Evolutionary conservation across 2,888 invertebrate genomes (phyloP), one percentile per base, ranked within the genome.

Genomic region (Microdon myrmicae): DNA sequence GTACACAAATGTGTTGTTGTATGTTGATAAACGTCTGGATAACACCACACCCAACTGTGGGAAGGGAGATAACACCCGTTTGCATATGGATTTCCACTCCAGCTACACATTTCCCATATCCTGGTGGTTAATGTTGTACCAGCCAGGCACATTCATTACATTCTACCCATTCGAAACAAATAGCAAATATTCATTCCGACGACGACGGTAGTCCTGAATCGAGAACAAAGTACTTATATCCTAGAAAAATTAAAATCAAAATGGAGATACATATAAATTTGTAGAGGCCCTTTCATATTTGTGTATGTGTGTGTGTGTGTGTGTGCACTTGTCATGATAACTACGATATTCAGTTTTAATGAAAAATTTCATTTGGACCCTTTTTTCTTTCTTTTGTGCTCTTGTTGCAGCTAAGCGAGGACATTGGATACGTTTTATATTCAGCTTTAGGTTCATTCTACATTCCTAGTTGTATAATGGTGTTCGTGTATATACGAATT

Each of bases 401-500:
- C 71, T 72, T 73, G 74, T 85, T 86, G 41, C 88, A 94, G 94
- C 84, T 95, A 78, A 96, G 95, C 74, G 92, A 94, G 76, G 96
- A 97, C 83, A 88, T 96, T 74, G 96, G 97, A 68, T 98, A 99
- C 84, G 97, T 98, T 76, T 83, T 98, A 58, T 99, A 98, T 82
- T 98, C 97, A 12, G 95, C 97, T 12, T 86, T 96, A 74, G 98
- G 98, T 72, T 98, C 97, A 75, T 99, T 99, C 86, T 99, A 96
- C 86, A 94, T 99, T 79, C 98, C 99, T 66, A 95, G 96, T 76
- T 94, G 96, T 81, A 96, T 99, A 79, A 98, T 99, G 97, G 96
- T 98, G 76, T 96, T 98, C 83, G 98, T 99, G 67, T 99, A 99
- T 83, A 96, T 96, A 81, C 88, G 96, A 82, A 98, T 99, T 83